A percentile compares a stretch with the other conserved stretches of the same genome.
These are phyloP conservation scores for Patiria pectinifera DNA, from an alignment of 53 echinoderm and acorn worm species.

Conservation along the genomic window DNA sequence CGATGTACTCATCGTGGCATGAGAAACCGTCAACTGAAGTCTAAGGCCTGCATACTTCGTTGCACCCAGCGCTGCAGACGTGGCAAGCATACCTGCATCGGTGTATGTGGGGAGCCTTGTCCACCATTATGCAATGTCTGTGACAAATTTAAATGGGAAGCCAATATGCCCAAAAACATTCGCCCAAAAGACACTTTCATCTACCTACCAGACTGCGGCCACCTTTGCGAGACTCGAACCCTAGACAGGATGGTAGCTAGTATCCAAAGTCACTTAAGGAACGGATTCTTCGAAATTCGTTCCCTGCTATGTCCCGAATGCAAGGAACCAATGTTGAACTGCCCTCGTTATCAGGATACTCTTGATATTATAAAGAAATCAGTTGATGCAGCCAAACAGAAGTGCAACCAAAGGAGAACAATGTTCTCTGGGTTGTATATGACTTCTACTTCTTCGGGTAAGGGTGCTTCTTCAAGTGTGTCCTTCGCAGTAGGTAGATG, in stretches of 20 bases:
- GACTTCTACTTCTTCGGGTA: too few relatives aligned
- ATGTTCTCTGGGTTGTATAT: too few relatives aligned
- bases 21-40: neutral
- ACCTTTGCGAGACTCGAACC: slow-evolving; percentile 76
- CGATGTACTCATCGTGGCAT: neutral
- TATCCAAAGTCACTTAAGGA: neutral
- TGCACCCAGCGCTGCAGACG: slow-evolving; percentile 51
- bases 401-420: neutral
- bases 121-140: slow-evolving; percentile 77
- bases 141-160: slow-evolving; percentile 61
- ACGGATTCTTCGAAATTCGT: neutral
- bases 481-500: slow-evolving; percentile 5
- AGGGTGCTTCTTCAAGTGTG: neutral
- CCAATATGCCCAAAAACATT: slow-evolving; percentile 74
- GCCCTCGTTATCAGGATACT: slow-evolving; percentile 74
- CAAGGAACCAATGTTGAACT: slow-evolving; percentile 69
- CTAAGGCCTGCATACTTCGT: slow-evolving; percentile 36
- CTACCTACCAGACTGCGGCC: slow-evolving; percentile 76
- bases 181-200: slow-evolving; percentile 78
- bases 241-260: slow-evolving; percentile 64
- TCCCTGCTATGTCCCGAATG: slow-evolving; percentile 79
- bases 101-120: slow-evolving; percentile 92
- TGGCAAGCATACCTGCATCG: slow-evolving; percentile 73
- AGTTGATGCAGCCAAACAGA: neutral
- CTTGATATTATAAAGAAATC: slow-evolving; percentile 51